Evolutionary conservation across 2,113 vertebrate genomes (phyloP), one percentile per base, ranked within the genome.

Genomic region (Nesoenas mayeri): DNA sequence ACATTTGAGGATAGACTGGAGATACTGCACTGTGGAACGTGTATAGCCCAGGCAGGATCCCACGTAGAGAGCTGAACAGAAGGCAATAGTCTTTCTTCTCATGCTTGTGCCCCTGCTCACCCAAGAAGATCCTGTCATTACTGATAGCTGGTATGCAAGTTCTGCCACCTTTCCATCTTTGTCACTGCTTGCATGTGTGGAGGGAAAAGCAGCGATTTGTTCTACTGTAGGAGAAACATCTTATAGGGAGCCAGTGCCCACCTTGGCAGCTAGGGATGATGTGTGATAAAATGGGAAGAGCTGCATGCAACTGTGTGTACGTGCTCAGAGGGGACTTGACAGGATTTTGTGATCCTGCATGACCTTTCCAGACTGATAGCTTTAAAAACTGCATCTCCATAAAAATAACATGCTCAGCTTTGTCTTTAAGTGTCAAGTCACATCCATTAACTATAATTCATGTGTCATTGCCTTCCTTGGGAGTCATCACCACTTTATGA

Each of bases 11-110:
- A 73, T 32, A 74, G 34, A 48, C 15, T 66, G 69, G 34, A 78
- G 22, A 17, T 77, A 54, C 0, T 2, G 2, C n/a, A 29, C 19
- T 26, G 11, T 58, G n/a, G n/a, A 89, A 26, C 0, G 0, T 17
- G 5, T n/a, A 50, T 9, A 89, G 13, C 26, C 31, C 28, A 85
- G 57, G 10, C 38, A 60, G n/a, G 15, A 28, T 69, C 21, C 13
- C 40, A 38, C 22, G 25, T 61, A 67, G 75, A 29, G 38, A 70
- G 38, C 3, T 0, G 0, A 86, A 66, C 28, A 83, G 58, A 44
- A 60, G 56, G 51, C 15, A 74, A 12, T 3, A 34, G 14, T 50
- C 28, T 18, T 78, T 65, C 29, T 79, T 82, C 56, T 64, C 4
- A 1, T 62, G 36, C 29, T 65, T 16, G 29, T 38, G 47, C 8